A percentile compares a stretch with the other conserved stretches of the same genome.
These are phyloP conservation scores for Eulemur rufifrons DNA, from an alignment of 2,113 vertebrate genomes.

Conservation along the genomic window DNA sequence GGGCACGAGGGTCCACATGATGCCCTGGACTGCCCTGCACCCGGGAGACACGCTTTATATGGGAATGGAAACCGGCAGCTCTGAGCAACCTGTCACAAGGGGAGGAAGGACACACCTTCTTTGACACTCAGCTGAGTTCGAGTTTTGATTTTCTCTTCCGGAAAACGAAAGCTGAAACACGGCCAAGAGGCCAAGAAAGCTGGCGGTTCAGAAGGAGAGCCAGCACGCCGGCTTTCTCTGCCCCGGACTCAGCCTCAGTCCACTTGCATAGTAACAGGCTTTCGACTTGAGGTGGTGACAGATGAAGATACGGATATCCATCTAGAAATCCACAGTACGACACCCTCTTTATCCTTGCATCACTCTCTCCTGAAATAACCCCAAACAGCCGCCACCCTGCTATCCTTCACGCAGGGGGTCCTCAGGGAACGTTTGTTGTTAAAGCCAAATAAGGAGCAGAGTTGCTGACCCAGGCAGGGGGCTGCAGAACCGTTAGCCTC, in stretches of 20 bases:
- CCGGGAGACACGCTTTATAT: background rate
- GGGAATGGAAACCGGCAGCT: background rate
- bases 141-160: constrained; percentile 55
- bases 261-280: background rate
- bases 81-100: background rate
- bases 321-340: background rate
- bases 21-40: fast-evolving
- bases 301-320: fast-evolving
- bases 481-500: fast-evolving
- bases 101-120: background rate
- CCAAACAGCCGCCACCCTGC: fast-evolving
- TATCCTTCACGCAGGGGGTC: no score
- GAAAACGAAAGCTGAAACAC: constrained; percentile 66
- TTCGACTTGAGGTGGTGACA: no score
- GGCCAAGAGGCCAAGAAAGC: constrained; percentile 59
- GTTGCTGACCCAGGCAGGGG: fast-evolving
- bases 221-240: fast-evolving
- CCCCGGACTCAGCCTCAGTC: fast-evolving
- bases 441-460: background rate
- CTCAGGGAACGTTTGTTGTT: fast-evolving
- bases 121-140: background rate
- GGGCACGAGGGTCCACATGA: constrained; percentile 26
- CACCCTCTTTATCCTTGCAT: fast-evolving
- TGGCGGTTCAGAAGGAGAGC: fast-evolving
- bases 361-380: background rate